phyloP scores from a whole-genome alignment of 2,888 invertebrate genomes.

The Clitarchus hookeri region DNA sequence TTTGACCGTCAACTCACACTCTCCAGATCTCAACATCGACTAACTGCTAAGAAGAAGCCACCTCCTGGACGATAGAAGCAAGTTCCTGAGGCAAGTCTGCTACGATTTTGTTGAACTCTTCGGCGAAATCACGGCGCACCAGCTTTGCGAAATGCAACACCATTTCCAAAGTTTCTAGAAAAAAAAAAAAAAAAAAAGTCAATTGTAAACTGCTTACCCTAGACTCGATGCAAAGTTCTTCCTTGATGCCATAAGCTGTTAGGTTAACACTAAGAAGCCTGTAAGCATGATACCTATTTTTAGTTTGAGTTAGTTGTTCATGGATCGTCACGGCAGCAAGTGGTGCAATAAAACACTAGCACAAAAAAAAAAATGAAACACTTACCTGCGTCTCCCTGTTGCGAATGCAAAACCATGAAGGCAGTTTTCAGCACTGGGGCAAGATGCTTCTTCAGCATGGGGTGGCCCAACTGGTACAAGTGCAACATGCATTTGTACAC shows the following conservation, averaged over 20 bases:
- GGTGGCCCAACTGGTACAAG: slow-evolving; percentile 66
- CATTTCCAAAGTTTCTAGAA: slow-evolving; percentile 57
- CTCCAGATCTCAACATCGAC: not conserved
- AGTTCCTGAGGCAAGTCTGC: slow-evolving; percentile 54
- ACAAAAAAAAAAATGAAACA: slow-evolving; percentile 45
- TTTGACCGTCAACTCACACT: not conserved
- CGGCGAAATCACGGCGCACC: slow-evolving; percentile 61
- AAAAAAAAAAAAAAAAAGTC: slow-evolving; percentile 39
- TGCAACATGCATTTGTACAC: slow-evolving; percentile 68
- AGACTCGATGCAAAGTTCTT: too few relatives aligned
- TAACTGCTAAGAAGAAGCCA: slow-evolving; percentile 44
- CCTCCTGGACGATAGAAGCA: slow-evolving; percentile 49
- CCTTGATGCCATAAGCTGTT: too few relatives aligned
- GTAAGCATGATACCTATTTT: too few relatives aligned
- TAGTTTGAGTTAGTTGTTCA: too few relatives aligned
- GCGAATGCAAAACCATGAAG: slow-evolving; percentile 61
- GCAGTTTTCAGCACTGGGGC: slow-evolving; percentile 61
- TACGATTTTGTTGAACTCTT: slow-evolving; percentile 59
- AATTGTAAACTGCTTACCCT: not conserved
- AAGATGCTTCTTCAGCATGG: slow-evolving; percentile 59
- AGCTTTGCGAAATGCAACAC: slow-evolving; percentile 61
- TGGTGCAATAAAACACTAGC: too few relatives aligned
- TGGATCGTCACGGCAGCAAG: too few relatives aligned
- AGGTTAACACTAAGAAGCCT: too few relatives aligned
- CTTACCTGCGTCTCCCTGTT: slow-evolving; percentile 61